Conservation (phyloP, 1,140 invertebrate species). For the Drosophila lini region DNA sequence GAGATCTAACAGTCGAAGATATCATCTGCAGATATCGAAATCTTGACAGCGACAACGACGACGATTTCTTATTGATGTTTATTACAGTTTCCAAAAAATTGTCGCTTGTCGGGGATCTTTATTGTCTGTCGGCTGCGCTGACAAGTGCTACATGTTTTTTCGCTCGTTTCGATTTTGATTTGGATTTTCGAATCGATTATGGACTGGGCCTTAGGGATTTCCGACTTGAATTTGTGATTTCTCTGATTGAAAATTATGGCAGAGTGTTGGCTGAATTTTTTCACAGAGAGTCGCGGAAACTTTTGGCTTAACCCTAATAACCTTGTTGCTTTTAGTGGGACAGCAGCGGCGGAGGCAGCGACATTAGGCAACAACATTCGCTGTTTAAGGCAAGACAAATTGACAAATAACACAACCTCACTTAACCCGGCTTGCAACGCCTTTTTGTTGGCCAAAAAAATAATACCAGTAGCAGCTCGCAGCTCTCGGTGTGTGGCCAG, state of each 20-base stretch:
- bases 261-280: slow-evolving; percentile 25
- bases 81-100: slow-evolving; percentile 71
- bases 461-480: slow-evolving; percentile 41
- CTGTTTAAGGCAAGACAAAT: slow-evolving; percentile 76
- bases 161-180: slow-evolving; percentile 66
- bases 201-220: slow-evolving; percentile 15
- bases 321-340: slow-evolving; percentile 66
- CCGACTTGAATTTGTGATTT: slow-evolving; percentile 26
- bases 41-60: slow-evolving; percentile 41
- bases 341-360: slow-evolving; percentile 30
- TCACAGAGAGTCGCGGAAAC: slow-evolving; percentile 30
- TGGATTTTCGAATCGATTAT: slow-evolving; percentile 36
- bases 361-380: slow-evolving; percentile 37
- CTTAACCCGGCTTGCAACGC: slow-evolving; percentile 73
- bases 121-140: slow-evolving; percentile 74
- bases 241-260: slow-evolving; percentile 73
- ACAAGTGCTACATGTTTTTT: slow-evolving; percentile 79
- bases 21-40: slow-evolving; percentile 40
- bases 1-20: slow-evolving; percentile 18
- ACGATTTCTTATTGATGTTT: slow-evolving; percentile 70
- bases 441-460: slow-evolving; percentile 58
- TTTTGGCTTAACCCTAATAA: slow-evolving; percentile 71
- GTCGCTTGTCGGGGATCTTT: slow-evolving; percentile 56
- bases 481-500: slow-evolving; percentile 42
- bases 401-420: slow-evolving; percentile 83